A percentile compares a stretch with the other conserved stretches of the same genome.
Conservation (phyloP, 2,113 vertebrate species). For the Gasterosteus nipponicus region DNA sequence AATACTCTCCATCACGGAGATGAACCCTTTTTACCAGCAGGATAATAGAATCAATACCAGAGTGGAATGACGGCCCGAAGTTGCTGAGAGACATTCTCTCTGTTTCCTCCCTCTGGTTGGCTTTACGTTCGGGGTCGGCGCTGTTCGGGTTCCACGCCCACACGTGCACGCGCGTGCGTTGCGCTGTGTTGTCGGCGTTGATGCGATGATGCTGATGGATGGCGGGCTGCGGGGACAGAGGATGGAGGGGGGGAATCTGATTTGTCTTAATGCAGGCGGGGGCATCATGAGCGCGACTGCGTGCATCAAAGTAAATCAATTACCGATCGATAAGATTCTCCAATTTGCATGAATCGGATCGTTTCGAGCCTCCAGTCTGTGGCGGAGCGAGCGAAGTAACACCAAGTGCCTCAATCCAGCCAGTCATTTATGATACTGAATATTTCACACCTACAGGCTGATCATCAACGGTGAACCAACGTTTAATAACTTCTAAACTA, state of each 20-base stretch:
- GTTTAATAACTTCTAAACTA: no score
- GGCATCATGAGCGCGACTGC: constrained; percentile 44
- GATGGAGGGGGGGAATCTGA: constrained; percentile 76
- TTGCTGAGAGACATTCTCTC: constrained; percentile 44
- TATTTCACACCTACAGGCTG: background rate
- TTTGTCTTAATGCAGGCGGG: constrained; percentile 70
- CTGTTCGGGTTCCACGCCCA: background rate
- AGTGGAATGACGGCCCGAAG: constrained; percentile 66
- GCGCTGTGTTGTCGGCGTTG: constrained; percentile 62
- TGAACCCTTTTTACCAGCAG: constrained; percentile 71
- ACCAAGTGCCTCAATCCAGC: background rate
- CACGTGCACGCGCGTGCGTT: constrained; percentile 4
- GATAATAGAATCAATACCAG: constrained; percentile 74
- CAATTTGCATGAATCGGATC: constrained; percentile 78
- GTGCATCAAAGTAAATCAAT: constrained; percentile 78
- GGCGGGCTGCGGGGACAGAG: constrained; percentile 59
- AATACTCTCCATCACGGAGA: constrained; percentile 66
- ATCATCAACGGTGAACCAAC: background rate
- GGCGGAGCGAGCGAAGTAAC: constrained; percentile 9
- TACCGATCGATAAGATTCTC: constrained; percentile 73
- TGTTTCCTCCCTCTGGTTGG: constrained; percentile 2
- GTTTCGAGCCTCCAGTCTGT: constrained; percentile 24
- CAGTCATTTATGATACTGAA: background rate
- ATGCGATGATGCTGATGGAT: constrained; percentile 79
- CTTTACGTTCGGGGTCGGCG: background rate